Base-by-base conservation (phyloP, 1,140 invertebrate species). In the Apis florea region DNA sequence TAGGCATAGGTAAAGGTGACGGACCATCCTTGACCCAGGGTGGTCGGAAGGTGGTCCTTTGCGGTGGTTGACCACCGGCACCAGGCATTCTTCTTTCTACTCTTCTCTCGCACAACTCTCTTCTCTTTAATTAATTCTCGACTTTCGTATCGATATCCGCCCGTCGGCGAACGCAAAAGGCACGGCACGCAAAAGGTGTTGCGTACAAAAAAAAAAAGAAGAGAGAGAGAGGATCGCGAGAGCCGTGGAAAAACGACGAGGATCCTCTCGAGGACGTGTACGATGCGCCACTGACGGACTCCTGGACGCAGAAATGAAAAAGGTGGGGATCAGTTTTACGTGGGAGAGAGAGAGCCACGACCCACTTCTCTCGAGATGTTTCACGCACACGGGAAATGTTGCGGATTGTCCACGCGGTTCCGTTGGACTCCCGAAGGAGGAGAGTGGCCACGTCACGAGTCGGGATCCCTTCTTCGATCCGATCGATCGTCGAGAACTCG, bases 21-120 rank as follows among this genome's bases (percentile, higher is more conserved):
- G 95, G 93, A 61, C 96, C 96, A 82, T 97, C 96, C 90, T 97
- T 97, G 21, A 97, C 96, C 97, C 97, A 97, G 15, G 97, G 97
- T 19, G 96, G 96, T 72, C 96, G 94, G 90, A 97, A 97, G 79
- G 95, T 96, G 70, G 95, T 95, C 83, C 96, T 94, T 81, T 93
- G 89, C 82, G 87, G 89, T 86, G 93, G 87, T 87, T 91, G 92
- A 90, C 92, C 91, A 86, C 92, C 93, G 77, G 92, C 91, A 84
- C 93, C 93, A 83, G 92, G 93, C 93, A 93, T 93, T 74, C 82
- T 90, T 75, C 79, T 82, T 70, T n/a, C n/a, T 68, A 15, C 67
- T 26, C 63, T 49, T 73, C 24, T 73, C 24, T 85, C 64, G 56
- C 75, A 66, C 17, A 15, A 11, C 61, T 54, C 24, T 59, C 66